Base-by-base conservation (phyloP, 2,888 invertebrate species). In the Alcis repandata region DNA sequence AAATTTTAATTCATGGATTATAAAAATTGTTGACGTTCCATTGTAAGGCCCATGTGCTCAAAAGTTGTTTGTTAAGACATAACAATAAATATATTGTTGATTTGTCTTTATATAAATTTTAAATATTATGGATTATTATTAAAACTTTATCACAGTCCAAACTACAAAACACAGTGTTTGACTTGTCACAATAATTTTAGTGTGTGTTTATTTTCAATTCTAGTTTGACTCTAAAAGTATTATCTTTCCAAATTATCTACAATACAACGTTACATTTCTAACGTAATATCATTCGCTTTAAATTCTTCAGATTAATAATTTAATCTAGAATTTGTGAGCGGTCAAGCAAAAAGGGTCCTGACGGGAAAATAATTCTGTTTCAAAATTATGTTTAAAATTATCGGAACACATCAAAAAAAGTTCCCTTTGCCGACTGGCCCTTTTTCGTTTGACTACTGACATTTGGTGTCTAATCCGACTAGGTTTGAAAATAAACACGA, bases 61-160 rank as follows among this genome's bases (percentile, higher is more conserved):
- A 92, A 89, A 85, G 82, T 88, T 86, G 87, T 89, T 88, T 83
- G 79, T 87, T 89, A 87, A 85, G 86, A 79, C 78, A 72, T 77
- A 80, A 82, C 79, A 82, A 79, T 83, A 82, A 82, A 8, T 51
- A 69, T 79, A 79, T 80, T 72, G 80, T 86, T 87, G 79, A 81
- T 82, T 86, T 78, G 51, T 56, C 77, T 71, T 78, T 70, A 75
- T 73, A 70, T 80, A 78, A 75, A 73, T 72, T 75, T 68, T 71
- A 71, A 78, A 72, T 78, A 72, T 73, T 68, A 72, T 51, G 36
- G 36, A 74, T 71, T 67, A 79, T 78, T 70, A 73, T 74, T 74
- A 73, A 75, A 79, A 73, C 72, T 79, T 72, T 71, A 74, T 83
- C 85, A 88, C 86, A 87, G 79, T 85, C 80, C 79, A 84, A 79